A percentile compares a stretch with the other conserved stretches of the same genome.
phyloP scores from a whole-genome alignment of 2,888 invertebrate species.

The Drosophila quasianomalipes region DNA sequence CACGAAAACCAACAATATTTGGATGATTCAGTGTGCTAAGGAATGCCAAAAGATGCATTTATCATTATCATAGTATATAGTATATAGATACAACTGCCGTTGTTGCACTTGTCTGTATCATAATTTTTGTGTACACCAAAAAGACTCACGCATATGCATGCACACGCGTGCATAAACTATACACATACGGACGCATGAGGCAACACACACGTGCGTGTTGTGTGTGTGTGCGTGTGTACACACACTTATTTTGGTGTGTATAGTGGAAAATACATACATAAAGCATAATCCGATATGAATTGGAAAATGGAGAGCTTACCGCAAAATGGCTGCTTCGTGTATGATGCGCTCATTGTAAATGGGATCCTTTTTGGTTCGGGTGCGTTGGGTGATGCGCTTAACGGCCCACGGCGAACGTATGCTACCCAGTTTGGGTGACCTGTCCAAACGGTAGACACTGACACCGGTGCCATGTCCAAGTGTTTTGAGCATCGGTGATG shows the following conservation, averaged over 20 bases:
- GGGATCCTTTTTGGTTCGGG: slow-evolving; percentile 60
- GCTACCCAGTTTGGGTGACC: slow-evolving; percentile 90
- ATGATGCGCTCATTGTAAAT: slow-evolving; percentile 87
- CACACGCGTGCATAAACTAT: slow-evolving; percentile 17
- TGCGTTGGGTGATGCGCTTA: slow-evolving; percentile 89
- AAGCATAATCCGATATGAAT: slow-evolving; percentile 23
- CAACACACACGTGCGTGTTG: slow-evolving; percentile 12
- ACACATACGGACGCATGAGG: not conserved
- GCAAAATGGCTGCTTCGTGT: slow-evolving; percentile 90
- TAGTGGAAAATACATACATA: slow-evolving; percentile 28
- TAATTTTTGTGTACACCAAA: slow-evolving; percentile 24
- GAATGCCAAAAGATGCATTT: not conserved
- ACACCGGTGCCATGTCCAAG: slow-evolving; percentile 93
- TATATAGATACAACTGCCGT: not conserved
- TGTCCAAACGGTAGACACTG: slow-evolving; percentile 90
- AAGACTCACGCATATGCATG: slow-evolving; percentile 38
- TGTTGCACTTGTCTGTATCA: slow-evolving; percentile 7
- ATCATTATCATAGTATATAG: not conserved
- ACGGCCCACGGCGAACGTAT: slow-evolving; percentile 94
- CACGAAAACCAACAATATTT: slow-evolving; percentile 92
- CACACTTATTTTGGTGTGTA: slow-evolving; percentile 25
- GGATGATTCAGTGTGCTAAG: slow-evolving; percentile 89
- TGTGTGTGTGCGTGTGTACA: slow-evolving; percentile 24
- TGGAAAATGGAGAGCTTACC: slow-evolving; percentile 77
- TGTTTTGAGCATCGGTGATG: slow-evolving; percentile 90